Percentiles rank a stretch among this genome's conserved stretches.
Conservation (phyloP, 2,113 vertebrate genomes). For the Cercopithecus mona region DNA sequence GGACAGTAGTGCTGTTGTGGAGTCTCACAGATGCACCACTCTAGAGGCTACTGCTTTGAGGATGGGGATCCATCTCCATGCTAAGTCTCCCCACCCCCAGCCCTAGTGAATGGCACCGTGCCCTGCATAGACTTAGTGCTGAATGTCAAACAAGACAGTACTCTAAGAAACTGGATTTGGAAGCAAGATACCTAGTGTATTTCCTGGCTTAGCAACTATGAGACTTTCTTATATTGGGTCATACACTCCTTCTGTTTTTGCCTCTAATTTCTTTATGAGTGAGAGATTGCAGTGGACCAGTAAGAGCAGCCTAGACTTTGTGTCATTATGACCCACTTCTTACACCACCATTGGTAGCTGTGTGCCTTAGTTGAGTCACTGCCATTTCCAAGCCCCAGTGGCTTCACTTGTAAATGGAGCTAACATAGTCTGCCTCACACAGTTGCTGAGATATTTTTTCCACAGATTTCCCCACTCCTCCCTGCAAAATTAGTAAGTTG, state of each 20-base stretch:
- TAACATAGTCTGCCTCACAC: neutral
- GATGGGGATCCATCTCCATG: neutral
- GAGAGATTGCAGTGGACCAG: neutral
- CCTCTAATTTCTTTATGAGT: neutral
- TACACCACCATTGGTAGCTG: neutral
- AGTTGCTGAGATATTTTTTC: neutral
- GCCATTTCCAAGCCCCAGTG: neutral
- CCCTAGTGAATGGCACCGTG: neutral
- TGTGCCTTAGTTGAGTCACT: neutral
- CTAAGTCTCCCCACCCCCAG: neutral
- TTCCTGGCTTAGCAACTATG: neutral
- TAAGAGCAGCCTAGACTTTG: neutral
- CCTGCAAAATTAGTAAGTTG: neutral
- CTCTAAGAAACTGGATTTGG: neutral
- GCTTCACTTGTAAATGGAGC: neutral
- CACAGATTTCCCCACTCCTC: neutral
- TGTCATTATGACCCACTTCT: neutral
- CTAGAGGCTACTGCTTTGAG: neutral
- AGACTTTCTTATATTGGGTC: neutral
- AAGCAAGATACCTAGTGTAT: neutral
- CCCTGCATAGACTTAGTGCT: neutral
- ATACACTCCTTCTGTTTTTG: neutral
- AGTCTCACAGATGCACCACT: neutral
- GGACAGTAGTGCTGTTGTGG: neutral
- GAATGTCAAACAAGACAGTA: neutral